Base-by-base conservation (phyloP, 2,113 vertebrate genomes). In the Nipponia nippon region DNA sequence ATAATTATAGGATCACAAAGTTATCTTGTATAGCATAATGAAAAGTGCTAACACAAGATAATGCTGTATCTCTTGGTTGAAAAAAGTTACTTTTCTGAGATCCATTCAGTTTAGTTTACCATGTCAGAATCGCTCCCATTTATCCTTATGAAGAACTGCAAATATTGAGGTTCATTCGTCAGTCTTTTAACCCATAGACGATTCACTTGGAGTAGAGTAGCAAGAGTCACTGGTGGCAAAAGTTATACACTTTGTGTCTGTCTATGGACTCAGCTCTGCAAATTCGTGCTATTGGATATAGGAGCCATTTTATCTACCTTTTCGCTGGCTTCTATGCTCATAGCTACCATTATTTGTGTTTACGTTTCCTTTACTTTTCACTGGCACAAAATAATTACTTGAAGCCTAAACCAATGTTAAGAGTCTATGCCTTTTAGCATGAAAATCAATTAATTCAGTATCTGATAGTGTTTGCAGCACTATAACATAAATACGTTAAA, bases 1-100 rank as follows among this genome's bases (percentile, higher is more conserved):
- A 94, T 97, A 97, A 98, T 97, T 95, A 97, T 90, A 96, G 83
- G 90, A 96, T 96, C 95, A 87, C 85, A 79, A 98, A 97, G 83
- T 97, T 98, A 97, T 96, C 83, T 95, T 96, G 77, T 85, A 61
- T 81, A 84, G 29, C 84, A 83, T 91, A 97, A 96, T 87, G 72
- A 93, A 95, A 97, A 96, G 56, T 89, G 88, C 87, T 93, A 96
- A 75, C 58, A 77, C 81, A 96, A 96, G 88, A 90, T 79, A 97
- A 93, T 96, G 75, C 73, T 93, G 38, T 83, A 93, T 72, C 77
- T 88, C 70, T 95, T 90, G 12, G n/a, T 66, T 98, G 93, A 96
- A 95, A 78, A 46, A 91, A 89, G 84, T 93, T 82, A 42, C 62
- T 96, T 93, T 83, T 82, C 83, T 89, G 49, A 97, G 96, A 97